Percentiles rank a stretch among this genome's conserved stretches.
These are phyloP conservation scores for Dysidea cf. avara DNA, from an alignment of 37 sponge, comb jelly and placozoan genomes.

Conservation along the genomic window DNA sequence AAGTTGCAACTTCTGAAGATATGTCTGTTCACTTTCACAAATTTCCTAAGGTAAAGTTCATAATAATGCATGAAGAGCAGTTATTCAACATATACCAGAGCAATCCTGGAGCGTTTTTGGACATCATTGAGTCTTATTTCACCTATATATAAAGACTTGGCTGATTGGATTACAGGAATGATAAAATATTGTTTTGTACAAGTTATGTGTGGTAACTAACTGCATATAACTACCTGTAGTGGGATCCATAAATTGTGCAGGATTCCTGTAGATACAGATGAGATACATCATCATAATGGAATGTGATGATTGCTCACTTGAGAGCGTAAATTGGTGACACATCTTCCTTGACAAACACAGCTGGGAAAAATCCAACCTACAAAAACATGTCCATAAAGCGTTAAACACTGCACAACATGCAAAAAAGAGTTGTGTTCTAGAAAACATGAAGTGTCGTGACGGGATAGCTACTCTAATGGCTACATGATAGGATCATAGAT, in stretches of 20 bases:
- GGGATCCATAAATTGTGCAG: not conserved
- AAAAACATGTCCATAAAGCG: no score
- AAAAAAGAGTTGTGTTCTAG: no score
- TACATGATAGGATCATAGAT: no score
- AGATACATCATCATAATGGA: no score
- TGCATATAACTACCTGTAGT: not conserved
- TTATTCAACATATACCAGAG: conserved; percentile 49
- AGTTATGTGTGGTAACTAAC: no score
- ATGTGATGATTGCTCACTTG: conserved; percentile 26
- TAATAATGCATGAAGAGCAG: not conserved
- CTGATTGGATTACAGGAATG: no score
- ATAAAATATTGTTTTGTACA: no score
- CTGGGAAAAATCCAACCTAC: conserved; percentile 86
- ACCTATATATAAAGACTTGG: no score
- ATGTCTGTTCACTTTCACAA: conserved; percentile 64
- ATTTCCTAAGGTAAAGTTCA: conserved; percentile 62
- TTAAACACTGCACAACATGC: no score
- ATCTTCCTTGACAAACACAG: conserved; percentile 48
- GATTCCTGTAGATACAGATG: no score
- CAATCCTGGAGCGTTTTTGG: conserved; percentile 67
- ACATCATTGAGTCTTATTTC: conserved; percentile 48
- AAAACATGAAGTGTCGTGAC: no score
- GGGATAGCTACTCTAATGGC: no score
- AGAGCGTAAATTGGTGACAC: conserved; percentile 65
- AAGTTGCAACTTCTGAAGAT: conserved; percentile 52